Base-by-base conservation (phyloP, 2,888 invertebrate species). In the Eilema depressum region DNA sequence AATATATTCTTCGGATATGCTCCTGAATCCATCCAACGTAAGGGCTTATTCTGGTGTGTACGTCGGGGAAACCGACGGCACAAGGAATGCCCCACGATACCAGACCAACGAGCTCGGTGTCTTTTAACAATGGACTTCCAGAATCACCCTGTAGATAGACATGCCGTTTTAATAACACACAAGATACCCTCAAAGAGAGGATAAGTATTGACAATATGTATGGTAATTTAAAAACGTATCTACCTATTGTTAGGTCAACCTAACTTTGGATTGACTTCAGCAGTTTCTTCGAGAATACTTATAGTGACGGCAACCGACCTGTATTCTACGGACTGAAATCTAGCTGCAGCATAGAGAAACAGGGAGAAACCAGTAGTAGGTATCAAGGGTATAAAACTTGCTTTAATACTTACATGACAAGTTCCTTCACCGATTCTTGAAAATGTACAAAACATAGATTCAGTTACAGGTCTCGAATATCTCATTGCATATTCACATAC, bases 51-150 rank as follows among this genome's bases (percentile, higher is more conserved):
- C 95, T 91, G 2, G 94, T 94, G 70, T 95, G 95, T 0, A 95
- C 95, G 74, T 95, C 95, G 1, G 95, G 95, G 66, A 94, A 95
- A 3, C 95, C 95, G 41, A 87, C 85, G 2, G 92, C 95, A 74
- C 95, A 95, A 1, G 95, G 95, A 28, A 95, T 93, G 1, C 95
- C 95, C 93, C 95, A 95, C 11, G 95, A 95, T 2, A 94, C 93
- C 5, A 95, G 60, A 14, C 95, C 95, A 23, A 92, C 93, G 0
- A 95, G 82, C 68, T 88, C 78, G 26, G 86, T 79, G 17, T 85
- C 83, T 81, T 86, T 92, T 66, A 90, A 83, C 63, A 95, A 69
- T 25, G 95, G 95, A 65, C 94, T 92, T 12, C 95, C 95, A 8
- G 95, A 95, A 83, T 95, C 95, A 53, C 95, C 95, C 95, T 95